phyloP scores from a whole-genome alignment of 1,140 invertebrate species.

The Onthophagus taurus region DNA sequence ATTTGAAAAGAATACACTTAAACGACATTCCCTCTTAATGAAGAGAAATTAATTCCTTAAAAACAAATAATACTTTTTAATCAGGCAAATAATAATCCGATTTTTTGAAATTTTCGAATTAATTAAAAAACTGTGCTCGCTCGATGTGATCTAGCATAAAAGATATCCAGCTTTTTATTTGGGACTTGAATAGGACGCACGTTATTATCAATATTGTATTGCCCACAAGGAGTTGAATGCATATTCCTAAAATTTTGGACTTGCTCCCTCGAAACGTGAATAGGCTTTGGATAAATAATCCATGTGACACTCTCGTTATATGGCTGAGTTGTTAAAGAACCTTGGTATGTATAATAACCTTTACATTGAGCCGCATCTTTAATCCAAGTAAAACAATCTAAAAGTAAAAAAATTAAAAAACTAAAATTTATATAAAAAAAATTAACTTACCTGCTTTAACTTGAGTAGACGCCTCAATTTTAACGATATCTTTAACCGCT shows the following conservation, averaged over 20 bases:
- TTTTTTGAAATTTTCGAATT: too few species aligned
- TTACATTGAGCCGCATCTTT: constrained; percentile 34
- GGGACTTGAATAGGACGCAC: constrained; percentile 31
- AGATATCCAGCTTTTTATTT: constrained; percentile 31
- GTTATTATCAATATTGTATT: constrained; percentile 33
- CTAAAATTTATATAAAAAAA: neutral
- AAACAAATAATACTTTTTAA: too few species aligned
- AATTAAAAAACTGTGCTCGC: too few species aligned
- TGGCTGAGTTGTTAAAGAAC: constrained; percentile 61
- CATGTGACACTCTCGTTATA: constrained; percentile 63
- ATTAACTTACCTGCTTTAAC: constrained; percentile 32
- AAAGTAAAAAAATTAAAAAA: constrained; percentile 9
- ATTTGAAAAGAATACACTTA: too few species aligned
- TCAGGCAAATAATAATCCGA: too few species aligned
- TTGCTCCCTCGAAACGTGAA: constrained; percentile 60
- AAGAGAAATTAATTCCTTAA: too few species aligned
- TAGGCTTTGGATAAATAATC: constrained; percentile 62
- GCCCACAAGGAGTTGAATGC: constrained; percentile 31
- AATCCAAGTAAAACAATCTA: constrained; percentile 42
- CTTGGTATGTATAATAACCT: constrained; percentile 53
- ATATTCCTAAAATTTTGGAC: constrained; percentile 37
- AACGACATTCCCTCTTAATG: too few species aligned
- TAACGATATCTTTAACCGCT: constrained; percentile 33
- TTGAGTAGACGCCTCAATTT: constrained; percentile 24
- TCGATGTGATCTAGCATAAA: constrained; percentile 32